These are phyloP conservation scores for Orchestia grillus DNA, from an alignment of 1,140 invertebrate species.

Conservation along the genomic window DNA sequence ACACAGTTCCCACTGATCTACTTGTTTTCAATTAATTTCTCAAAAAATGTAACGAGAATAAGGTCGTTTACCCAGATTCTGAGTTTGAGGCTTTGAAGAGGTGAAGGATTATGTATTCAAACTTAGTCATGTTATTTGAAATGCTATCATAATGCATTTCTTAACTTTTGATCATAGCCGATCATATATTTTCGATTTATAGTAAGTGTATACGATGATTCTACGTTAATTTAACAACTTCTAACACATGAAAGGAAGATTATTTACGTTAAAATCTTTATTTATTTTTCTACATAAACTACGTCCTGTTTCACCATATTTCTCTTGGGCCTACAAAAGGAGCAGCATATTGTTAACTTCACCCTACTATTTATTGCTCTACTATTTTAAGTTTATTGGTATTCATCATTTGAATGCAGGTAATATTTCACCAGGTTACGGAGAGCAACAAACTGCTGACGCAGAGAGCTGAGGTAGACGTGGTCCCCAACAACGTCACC, in stretches of 20 bases:
- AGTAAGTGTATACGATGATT: neutral
- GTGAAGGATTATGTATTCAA: neutral
- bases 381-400: too few relatives aligned
- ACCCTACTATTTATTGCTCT: neutral
- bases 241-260: neutral
- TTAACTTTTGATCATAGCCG: neutral
- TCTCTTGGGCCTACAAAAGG: neutral
- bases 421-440: neutral
- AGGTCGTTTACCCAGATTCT: too few relatives aligned
- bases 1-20: too few relatives aligned
- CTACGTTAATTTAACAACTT: neutral
- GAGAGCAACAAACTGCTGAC: constrained; percentile 47
- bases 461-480: neutral
- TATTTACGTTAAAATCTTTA: neutral
- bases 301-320: neutral
- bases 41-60: too few relatives aligned
- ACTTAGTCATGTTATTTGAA: neutral
- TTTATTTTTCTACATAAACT: neutral
- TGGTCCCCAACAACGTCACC: constrained; percentile 15
- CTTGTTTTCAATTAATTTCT: too few relatives aligned
- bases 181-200: neutral
- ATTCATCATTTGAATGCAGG: neutral
- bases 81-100: too few relatives aligned
- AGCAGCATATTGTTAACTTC: neutral
- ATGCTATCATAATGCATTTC: neutral